Percentiles rank a stretch among this genome's conserved stretches.
Conservation (phyloP, 2,888 invertebrate species). For the Apoderus coryli region DNA sequence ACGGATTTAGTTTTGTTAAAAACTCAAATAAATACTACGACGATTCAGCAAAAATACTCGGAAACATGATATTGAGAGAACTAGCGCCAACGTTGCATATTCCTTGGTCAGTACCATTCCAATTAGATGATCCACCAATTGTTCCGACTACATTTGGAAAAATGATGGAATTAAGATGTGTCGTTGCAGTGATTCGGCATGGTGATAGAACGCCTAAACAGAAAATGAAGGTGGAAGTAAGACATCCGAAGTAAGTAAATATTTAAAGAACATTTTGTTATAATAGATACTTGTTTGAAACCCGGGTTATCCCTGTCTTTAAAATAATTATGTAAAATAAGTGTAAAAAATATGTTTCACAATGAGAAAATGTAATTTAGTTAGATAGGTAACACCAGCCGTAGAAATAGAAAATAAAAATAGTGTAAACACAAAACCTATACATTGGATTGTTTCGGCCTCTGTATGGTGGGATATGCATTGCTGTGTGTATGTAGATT, state of each 20-base stretch:
- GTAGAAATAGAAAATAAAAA: no score
- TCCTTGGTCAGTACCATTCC: constrained; percentile 95
- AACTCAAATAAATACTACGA: constrained; percentile 99
- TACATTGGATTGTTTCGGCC: no score
- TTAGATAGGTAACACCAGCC: no score
- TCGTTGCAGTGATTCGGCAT: constrained; percentile 93
- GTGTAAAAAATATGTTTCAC: no score
- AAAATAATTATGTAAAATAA: no score
- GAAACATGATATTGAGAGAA: constrained; percentile 93
- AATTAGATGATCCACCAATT: constrained; percentile 95
- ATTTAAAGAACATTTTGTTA: no score
- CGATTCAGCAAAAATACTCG: constrained; percentile 96
- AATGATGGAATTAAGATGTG: constrained; percentile 87
- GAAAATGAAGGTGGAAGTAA: constrained; percentile 99
- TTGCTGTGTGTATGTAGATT: no score
- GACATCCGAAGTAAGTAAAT: constrained; percentile 69
- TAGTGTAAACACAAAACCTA: no score
- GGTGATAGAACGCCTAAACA: constrained; percentile 99
- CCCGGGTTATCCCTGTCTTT: no score
- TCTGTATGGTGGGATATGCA: no score
- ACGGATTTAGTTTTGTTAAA: constrained; percentile 99
- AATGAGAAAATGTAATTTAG: no score
- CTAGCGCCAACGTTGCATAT: constrained; percentile 91
- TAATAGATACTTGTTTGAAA: no score
- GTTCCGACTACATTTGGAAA: constrained; percentile 98